Conservation (phyloP, 2,888 invertebrate genomes). For the Ethmia dodecea region DNA sequence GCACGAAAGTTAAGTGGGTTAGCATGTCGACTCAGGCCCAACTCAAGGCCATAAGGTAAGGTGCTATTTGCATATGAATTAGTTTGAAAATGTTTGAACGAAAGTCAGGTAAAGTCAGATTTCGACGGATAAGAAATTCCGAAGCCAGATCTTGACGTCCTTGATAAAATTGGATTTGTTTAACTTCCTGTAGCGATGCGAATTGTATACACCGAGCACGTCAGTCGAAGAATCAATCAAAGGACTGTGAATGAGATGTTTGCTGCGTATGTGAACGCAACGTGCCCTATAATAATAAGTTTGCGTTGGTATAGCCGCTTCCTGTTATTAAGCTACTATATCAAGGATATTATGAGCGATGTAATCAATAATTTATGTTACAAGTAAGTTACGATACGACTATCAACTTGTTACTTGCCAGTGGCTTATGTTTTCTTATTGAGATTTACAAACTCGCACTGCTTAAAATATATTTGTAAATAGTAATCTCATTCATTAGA, state of each 20-base stretch:
- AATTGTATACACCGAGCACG: slow-evolving; percentile 68
- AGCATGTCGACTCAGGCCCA: slow-evolving; percentile 48
- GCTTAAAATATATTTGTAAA: too few species aligned
- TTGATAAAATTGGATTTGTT: slow-evolving; percentile 67
- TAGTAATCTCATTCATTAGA: too few species aligned
- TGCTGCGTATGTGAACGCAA: slow-evolving; percentile 42
- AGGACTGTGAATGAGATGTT: slow-evolving; percentile 71
- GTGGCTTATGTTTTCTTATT: too few species aligned
- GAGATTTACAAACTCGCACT: too few species aligned
- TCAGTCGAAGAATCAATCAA: slow-evolving; percentile 72
- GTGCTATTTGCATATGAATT: not conserved
- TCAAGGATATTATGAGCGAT: too few species aligned
- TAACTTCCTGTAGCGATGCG: slow-evolving; percentile 63
- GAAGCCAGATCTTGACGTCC: slow-evolving; percentile 39
- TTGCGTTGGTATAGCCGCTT: slow-evolving; percentile 44
- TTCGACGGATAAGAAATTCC: not conserved
- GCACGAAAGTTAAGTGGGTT: slow-evolving; percentile 64
- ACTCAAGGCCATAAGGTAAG: slow-evolving; percentile 46
- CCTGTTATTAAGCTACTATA: slow-evolving; percentile 54
- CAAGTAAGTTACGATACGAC: too few species aligned
- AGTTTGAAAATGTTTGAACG: not conserved
- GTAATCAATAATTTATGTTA: too few species aligned
- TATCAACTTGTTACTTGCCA: too few species aligned
- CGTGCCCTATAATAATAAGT: slow-evolving; percentile 29
- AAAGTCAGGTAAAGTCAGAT: not conserved